Base-by-base conservation (phyloP, 2,888 invertebrate genomes). In the Teinopalpus imperialis region DNA sequence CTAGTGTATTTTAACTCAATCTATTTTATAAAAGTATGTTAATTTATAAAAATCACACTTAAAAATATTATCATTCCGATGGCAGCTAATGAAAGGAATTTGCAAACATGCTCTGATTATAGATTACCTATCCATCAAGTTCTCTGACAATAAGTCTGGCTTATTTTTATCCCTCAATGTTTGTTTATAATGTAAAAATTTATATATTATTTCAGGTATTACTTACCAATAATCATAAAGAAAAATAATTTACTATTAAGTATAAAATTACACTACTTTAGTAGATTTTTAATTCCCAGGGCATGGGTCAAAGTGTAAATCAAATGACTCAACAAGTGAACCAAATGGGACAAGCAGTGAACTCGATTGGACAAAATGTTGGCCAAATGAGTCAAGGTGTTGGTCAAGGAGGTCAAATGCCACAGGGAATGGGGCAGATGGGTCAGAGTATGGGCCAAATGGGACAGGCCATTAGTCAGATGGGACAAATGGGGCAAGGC, bases 301-400 rank as follows among this genome's bases (percentile, higher is more conserved):
- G 83, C 13, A 89, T 89, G 83, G 77, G 79, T 3, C 89, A 89
- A 61, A 59, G 74, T 3, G 87, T 89, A 9, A 85, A 72, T 54
- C 90, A 89, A 68, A 89, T 90, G 87, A 74, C 78, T 1, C 89
- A 89, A 55, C 87, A 85, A 67, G 85, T 89, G 1, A 88, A 85
- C 53, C 81, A 85, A 0, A 89, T 89, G 89, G 67, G 68, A 3
- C 89, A 89, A 58, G 70, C 78, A 0, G 86, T 87, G 1, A 81
- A 75, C 53, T 75, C 80, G 0, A 87, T 89, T 31, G 81, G 77
- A 1, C 89, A 88, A 57, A 85, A 73, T 45, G 85, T 89, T 1
- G 76, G 80, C 1, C 88, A 88, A 61, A 88, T 89, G 82, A 90
- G 71, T 44, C 91, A 88, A 48, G 78, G 78, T 1, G 87, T 89